Evolutionary conservation across 2,113 vertebrate species (phyloP).

Genomic region (Phoxinus phoxinus): DNA sequence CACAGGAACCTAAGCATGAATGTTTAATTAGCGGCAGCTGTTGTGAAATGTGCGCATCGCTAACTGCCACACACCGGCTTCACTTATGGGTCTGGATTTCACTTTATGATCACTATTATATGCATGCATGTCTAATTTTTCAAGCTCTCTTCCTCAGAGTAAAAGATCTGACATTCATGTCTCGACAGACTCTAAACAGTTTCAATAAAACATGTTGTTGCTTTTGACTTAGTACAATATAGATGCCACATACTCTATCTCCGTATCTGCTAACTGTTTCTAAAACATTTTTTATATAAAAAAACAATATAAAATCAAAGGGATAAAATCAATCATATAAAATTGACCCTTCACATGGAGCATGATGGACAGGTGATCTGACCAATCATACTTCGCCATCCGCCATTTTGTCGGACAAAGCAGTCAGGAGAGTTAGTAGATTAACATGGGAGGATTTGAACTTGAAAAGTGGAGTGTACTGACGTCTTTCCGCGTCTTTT

Average conservation of each 20-base stretch:
- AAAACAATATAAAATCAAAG: neutral
- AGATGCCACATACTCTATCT: neutral
- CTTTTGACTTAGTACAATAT: too few species aligned
- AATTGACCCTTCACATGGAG: too few species aligned
- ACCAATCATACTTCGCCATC: too few species aligned
- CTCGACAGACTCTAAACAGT: neutral
- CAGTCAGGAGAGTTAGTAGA: too few species aligned
- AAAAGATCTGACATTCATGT: neutral
- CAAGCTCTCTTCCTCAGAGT: constrained; percentile 3
- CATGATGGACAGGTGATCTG: too few species aligned
- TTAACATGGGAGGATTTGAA: too few species aligned
- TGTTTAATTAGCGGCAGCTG: constrained; percentile 69
- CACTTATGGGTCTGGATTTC: constrained; percentile 40
- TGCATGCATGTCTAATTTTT: constrained; percentile 6
- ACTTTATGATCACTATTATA: constrained; percentile 31
- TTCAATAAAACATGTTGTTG: neutral
- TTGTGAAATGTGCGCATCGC: constrained; percentile 58
- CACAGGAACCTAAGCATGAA: constrained; percentile 70
- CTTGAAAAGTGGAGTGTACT: too few species aligned
- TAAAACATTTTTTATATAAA: neutral
- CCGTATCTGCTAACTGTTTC: too few species aligned
- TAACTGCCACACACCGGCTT: constrained; percentile 45
- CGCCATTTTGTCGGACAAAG: too few species aligned
- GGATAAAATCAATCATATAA: too few species aligned
- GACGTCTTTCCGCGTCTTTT: too few species aligned